Conservation (phyloP, 2,113 vertebrate genomes). For the Malaclemys terrapin region DNA sequence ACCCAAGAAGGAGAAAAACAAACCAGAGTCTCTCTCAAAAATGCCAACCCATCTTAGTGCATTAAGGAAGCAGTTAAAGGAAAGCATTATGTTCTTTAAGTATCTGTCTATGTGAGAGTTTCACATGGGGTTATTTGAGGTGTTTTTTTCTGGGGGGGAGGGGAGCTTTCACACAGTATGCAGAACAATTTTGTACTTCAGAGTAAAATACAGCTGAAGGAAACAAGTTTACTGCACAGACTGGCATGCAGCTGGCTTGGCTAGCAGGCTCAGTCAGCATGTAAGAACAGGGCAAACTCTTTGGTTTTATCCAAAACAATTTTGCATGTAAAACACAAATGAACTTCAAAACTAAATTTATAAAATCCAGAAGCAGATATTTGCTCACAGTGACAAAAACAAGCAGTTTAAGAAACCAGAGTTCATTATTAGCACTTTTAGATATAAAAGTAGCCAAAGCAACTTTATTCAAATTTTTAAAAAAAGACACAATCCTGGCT, state of each 20-base stretch:
- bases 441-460: not conserved
- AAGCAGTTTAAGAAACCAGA: not conserved
- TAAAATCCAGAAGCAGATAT: rapidly evolving
- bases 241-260: not conserved
- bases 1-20: slow-evolving; percentile 38
- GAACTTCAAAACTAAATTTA: not conserved
- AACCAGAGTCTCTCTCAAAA: slow-evolving; percentile 23
- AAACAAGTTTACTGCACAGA: not conserved
- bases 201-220: not conserved
- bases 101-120: slow-evolving; percentile 17
- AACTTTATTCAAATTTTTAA: not conserved
- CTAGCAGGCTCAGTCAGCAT: not conserved
- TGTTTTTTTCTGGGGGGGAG: not conserved
- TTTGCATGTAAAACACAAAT: not conserved
- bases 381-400: not conserved
- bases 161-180: not conserved
- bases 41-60: slow-evolving; percentile 41
- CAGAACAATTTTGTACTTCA: not conserved
- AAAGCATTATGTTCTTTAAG: slow-evolving; percentile 12
- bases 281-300: not conserved
- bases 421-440: not conserved
- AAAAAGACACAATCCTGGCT: not conserved
- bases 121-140: slow-evolving; percentile 11
- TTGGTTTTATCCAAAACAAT: not conserved
- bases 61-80: not conserved